Conservation (phyloP, 2,113 vertebrate genomes). For the Periophthalmodon schlosseri region DNA sequence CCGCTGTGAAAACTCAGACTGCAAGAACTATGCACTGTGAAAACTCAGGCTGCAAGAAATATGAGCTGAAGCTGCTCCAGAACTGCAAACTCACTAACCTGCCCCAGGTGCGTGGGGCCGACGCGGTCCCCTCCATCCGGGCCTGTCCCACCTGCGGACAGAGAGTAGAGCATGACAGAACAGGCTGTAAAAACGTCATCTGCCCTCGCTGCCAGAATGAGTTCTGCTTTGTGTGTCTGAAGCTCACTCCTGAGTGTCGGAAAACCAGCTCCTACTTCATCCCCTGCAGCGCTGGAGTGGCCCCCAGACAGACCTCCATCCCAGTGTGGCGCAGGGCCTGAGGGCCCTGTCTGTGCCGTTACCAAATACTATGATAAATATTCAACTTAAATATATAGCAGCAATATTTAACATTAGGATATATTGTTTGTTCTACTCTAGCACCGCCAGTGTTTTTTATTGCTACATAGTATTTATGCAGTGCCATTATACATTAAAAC, state of each 20-base stretch:
- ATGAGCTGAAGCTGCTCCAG: slow-evolving; percentile 55
- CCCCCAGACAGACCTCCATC: slow-evolving; percentile 70
- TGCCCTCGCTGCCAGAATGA: slow-evolving; percentile 73
- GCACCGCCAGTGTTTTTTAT: background rate
- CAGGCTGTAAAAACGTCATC: slow-evolving; percentile 76
- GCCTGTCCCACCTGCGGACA: slow-evolving; percentile 77
- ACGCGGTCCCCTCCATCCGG: slow-evolving; percentile 63
- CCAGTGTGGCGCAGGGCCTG: slow-evolving; percentile 65
- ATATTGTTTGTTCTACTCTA: too few relatives aligned
- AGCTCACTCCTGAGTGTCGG: slow-evolving; percentile 60
- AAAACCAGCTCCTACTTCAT: slow-evolving; percentile 53
- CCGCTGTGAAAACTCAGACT: background rate
- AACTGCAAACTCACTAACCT: slow-evolving; percentile 38
- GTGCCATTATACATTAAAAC: background rate
- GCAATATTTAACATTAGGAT: too few relatives aligned
- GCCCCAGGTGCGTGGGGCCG: slow-evolving; percentile 16
- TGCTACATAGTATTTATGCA: background rate
- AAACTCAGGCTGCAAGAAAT: slow-evolving; percentile 64
- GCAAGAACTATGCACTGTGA: too few relatives aligned
- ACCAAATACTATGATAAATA: background rate
- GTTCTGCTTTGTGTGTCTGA: slow-evolving; percentile 80
- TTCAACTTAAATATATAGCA: too few relatives aligned
- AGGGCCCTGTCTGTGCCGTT: background rate
- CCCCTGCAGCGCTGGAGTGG: slow-evolving; percentile 63
- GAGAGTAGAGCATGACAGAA: slow-evolving; percentile 68